Evolutionary conservation across 2,888 invertebrate genomes (phyloP).

Genomic region (Trileptium ribeirensis): DNA sequence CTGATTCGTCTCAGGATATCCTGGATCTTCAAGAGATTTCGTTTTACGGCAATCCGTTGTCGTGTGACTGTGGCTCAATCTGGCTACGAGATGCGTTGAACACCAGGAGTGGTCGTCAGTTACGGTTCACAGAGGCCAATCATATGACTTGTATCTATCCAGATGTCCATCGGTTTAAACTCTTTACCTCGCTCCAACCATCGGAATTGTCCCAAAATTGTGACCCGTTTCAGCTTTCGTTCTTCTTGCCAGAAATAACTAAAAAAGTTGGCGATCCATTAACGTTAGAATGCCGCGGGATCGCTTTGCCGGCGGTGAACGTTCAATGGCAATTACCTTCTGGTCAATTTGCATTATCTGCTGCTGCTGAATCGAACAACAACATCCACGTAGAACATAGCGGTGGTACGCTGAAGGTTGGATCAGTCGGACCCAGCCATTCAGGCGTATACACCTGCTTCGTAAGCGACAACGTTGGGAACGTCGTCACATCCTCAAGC

Average conservation of each 20-base stretch:
- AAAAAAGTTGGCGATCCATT: neutral
- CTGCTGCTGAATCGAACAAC: no score
- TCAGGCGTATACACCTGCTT: neutral
- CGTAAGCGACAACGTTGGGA: neutral
- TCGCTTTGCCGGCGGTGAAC: neutral
- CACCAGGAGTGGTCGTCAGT: slow-evolving; percentile 4
- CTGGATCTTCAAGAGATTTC: slow-evolving; percentile 48
- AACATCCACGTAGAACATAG: neutral
- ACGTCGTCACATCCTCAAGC: neutral
- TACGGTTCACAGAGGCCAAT: slow-evolving; percentile 44
- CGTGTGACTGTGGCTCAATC: slow-evolving; percentile 55
- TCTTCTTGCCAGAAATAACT: neutral
- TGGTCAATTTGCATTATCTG: neutral
- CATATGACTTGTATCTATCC: slow-evolving; percentile 50
- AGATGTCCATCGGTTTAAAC: slow-evolving; percentile 37
- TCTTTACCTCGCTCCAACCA: slow-evolving; percentile 42
- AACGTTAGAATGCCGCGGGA: neutral
- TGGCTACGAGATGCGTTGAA: slow-evolving; percentile 42
- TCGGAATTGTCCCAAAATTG: slow-evolving; percentile 40
- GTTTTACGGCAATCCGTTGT: slow-evolving; percentile 53
- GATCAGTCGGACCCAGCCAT: neutral
- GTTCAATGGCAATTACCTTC: neutral
- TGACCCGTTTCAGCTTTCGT: slow-evolving; percentile 36
- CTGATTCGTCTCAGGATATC: slow-evolving; percentile 40
- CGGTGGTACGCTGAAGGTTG: neutral